Evolutionary conservation across 2,888 invertebrate species (phyloP).

Genomic region (Augiades crinisus): DNA sequence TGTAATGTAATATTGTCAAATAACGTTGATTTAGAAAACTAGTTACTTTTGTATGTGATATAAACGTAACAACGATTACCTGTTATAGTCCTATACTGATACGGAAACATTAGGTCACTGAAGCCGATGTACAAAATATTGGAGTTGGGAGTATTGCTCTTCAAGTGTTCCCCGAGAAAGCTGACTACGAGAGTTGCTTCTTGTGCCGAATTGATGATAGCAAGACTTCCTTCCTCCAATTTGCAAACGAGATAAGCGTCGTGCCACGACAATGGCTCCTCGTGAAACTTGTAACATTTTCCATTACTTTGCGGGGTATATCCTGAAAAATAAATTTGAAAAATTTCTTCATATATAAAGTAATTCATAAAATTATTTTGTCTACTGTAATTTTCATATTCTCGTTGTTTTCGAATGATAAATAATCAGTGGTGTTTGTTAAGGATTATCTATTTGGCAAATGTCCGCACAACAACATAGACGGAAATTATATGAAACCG

Average conservation of each 20-base stretch:
- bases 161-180: conserved; percentile 45
- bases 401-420: too few species aligned
- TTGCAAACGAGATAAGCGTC: conserved; percentile 50
- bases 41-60: too few species aligned
- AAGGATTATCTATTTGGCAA: too few species aligned
- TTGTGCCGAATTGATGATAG: conserved; percentile 48
- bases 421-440: too few species aligned
- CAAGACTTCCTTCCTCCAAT: conserved; percentile 47
- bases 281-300: conserved; percentile 55
- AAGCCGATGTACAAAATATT: conserved; percentile 52
- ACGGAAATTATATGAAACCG: too few species aligned
- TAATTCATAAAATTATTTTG: too few species aligned
- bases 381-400: too few species aligned
- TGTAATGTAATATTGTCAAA: too few species aligned
- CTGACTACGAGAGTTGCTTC: conserved; percentile 48
- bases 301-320: conserved; percentile 40
- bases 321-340: conserved; percentile 33
- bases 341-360: too few species aligned
- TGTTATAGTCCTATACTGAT: conserved; percentile 50
- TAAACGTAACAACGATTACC: conserved; percentile 42
- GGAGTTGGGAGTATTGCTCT: conserved; percentile 46
- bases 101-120: conserved; percentile 53
- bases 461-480: too few species aligned
- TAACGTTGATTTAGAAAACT: too few species aligned
- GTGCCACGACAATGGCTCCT: conserved; percentile 50